Evolutionary conservation across 2,888 invertebrate genomes (phyloP).

Genomic region (Gortyna flavago): DNA sequence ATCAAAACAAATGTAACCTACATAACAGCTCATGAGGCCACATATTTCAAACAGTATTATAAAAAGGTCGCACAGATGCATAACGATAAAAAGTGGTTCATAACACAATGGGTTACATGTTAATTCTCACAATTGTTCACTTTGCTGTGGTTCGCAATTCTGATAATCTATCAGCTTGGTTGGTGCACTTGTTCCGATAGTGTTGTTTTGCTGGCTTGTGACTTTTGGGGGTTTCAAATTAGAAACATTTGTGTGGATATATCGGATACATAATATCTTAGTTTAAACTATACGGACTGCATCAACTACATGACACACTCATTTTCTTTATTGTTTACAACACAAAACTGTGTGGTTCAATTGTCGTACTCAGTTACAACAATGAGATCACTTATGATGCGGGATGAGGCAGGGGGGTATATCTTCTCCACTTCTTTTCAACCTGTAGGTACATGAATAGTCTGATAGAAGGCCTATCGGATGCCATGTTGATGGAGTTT

Average conservation of each 20-base stretch:
- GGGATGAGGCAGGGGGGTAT: no score
- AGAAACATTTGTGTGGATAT: not conserved
- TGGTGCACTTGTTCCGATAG: conserved; percentile 32
- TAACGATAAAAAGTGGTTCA: conserved; percentile 51
- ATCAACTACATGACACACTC: no score
- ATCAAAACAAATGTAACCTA: conserved; percentile 34
- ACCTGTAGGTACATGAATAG: no score
- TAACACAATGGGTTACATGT: conserved; percentile 49
- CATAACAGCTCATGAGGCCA: conserved; percentile 26
- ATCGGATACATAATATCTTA: not conserved
- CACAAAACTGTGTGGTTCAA: no score
- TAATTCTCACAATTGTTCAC: conserved; percentile 58
- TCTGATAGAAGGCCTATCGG: no score
- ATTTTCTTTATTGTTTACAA: no score
- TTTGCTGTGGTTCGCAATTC: conserved; percentile 34
- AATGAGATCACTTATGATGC: not conserved
- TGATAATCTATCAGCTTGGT: conserved; percentile 25
- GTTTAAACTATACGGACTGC: no score
- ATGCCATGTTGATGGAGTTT: no score
- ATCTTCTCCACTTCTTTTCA: no score
- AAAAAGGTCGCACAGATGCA: conserved; percentile 46
- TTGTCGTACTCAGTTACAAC: not conserved
- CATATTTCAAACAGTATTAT: conserved; percentile 26
- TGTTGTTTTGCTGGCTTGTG: not conserved
- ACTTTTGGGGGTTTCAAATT: not conserved